Percentiles rank a stretch among this genome's conserved stretches.
Conservation (phyloP, 2,797 vertebrate genomes). For the Agapornis canus region DNA sequence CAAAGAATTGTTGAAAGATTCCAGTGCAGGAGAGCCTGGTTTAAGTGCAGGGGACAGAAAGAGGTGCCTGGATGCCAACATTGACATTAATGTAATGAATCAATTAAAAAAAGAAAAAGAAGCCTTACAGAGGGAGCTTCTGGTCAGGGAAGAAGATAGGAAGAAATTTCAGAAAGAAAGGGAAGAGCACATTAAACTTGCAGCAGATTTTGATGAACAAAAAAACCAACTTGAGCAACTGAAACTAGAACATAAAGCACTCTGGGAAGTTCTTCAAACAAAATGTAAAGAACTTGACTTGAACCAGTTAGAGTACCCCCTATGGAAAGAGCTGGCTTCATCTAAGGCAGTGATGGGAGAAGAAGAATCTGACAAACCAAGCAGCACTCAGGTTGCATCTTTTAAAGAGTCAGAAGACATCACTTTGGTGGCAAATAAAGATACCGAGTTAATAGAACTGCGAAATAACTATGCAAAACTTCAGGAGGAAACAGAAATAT, state of each 20-base stretch:
- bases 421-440: constrained; percentile 57
- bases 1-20: constrained; percentile 12
- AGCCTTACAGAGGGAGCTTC: constrained; percentile 81
- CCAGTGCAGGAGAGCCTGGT: not conserved
- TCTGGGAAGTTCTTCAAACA: constrained; percentile 69
- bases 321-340: constrained; percentile 68
- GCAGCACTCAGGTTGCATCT: constrained; percentile 26
- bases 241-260: constrained; percentile 30
- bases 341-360: constrained; percentile 50
- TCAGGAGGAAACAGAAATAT: constrained; percentile 39
- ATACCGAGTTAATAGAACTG: constrained; percentile 38
- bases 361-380: constrained; percentile 64
- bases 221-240: constrained; percentile 68
- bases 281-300: constrained; percentile 69
- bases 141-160: constrained; percentile 75
- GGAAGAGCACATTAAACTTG: constrained; percentile 70
- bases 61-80: not conserved
- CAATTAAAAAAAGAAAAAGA: constrained; percentile 78
- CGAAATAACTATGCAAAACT: constrained; percentile 57
- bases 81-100: constrained; percentile 32
- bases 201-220: constrained; percentile 76
- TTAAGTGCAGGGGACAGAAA: not conserved
- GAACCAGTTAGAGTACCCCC: constrained; percentile 7
- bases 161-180: constrained; percentile 75
- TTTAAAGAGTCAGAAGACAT: constrained; percentile 53